These are phyloP conservation scores for Papilio dardanus DNA, from an alignment of 1,140 invertebrate species.

Conservation along the genomic window DNA sequence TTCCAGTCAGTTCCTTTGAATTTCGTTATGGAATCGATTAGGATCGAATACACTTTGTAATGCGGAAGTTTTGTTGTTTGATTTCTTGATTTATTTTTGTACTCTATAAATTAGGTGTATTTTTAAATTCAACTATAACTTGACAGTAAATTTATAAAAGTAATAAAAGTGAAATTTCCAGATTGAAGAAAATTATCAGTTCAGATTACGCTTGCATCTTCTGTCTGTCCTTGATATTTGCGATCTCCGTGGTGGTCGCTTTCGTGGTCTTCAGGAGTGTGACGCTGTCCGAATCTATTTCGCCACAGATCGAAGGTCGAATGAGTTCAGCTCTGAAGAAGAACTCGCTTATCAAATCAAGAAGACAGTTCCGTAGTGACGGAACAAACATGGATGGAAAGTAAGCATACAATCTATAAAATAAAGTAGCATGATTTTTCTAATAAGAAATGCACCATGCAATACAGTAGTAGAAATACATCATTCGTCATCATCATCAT, in stretches of 20 bases:
- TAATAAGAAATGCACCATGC: no score
- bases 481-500: no score
- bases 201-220: conserved; percentile 59
- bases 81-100: not conserved
- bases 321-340: conserved; percentile 6
- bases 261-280: conserved; percentile 55
- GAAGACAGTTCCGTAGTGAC: conserved; percentile 25
- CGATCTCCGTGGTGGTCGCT: conserved; percentile 50
- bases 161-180: conserved; percentile 42
- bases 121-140: no score
- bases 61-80: no score
- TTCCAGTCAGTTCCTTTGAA: no score
- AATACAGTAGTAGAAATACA: no score
- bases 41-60: no score
- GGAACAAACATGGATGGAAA: conserved; percentile 6
- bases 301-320: not conserved
- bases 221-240: conserved; percentile 53
- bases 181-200: conserved; percentile 55
- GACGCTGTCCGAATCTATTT: not conserved
- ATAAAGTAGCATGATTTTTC: no score
- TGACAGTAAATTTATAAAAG: not conserved
- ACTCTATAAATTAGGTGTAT: no score
- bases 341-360: conserved; percentile 39
- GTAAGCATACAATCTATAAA: no score
- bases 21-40: no score